Percentiles rank a stretch among this genome's conserved stretches.
Evolutionary conservation across 2,797 vertebrate genomes (phyloP).

Genomic region (Smutsia gigantea): DNA sequence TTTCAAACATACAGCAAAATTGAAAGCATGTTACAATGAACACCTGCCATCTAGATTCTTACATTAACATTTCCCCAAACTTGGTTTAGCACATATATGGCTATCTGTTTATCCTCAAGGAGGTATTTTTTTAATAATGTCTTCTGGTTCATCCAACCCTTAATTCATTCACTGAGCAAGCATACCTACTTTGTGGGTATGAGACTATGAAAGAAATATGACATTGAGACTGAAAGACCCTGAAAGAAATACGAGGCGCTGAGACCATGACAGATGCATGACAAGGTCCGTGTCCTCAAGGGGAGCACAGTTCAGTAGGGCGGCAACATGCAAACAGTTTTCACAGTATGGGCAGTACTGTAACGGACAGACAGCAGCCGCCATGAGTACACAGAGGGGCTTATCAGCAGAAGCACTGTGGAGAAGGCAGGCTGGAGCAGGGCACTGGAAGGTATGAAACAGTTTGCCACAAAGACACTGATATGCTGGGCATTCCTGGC

Average conservation of each 20-base stretch:
- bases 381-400: neutral
- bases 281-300: neutral
- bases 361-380: neutral
- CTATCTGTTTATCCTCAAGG: neutral
- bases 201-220: neutral
- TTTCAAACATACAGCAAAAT: conserved; percentile 25
- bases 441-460: neutral
- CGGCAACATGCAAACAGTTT: neutral
- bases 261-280: neutral
- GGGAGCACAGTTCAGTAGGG: neutral
- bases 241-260: neutral
- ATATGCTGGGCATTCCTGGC: neutral
- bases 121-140: conserved; percentile 13
- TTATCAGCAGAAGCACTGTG: neutral
- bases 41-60: neutral
- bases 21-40: conserved; percentile 19
- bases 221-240: too few species aligned
- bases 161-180: conserved; percentile 25
- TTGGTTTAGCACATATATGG: neutral
- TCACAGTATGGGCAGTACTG: neutral
- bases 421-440: neutral
- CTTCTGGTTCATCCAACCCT: neutral
- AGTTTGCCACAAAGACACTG: neutral
- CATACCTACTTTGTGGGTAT: neutral
- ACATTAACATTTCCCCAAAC: conserved; percentile 2